Conservation (phyloP, 2,888 invertebrate species). For the Pantelozetes paolii region DNA sequence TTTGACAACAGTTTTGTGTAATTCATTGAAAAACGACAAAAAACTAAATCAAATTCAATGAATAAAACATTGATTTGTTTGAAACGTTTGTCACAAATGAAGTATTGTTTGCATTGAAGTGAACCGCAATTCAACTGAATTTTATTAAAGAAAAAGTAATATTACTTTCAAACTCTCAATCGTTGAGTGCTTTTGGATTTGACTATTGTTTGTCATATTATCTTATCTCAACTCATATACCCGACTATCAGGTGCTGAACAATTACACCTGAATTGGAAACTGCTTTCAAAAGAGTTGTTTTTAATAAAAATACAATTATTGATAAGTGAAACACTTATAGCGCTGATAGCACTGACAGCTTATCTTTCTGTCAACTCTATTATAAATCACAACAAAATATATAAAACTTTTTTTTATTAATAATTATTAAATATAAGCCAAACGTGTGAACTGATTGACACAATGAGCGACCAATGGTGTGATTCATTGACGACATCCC, state of each 20-base stretch:
- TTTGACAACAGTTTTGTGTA: neutral
- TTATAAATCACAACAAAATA: neutral
- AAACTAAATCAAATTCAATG: neutral
- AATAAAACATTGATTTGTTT: neutral
- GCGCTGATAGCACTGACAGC: neutral
- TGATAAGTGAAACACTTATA: neutral
- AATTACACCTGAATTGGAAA: neutral
- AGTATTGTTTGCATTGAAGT: no score
- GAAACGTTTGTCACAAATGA: neutral
- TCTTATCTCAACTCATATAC: neutral
- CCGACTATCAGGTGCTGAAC: neutral
- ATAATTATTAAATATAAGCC: neutral
- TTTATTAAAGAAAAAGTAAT: no score
- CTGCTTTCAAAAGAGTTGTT: neutral
- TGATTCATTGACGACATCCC: conserved; percentile 9
- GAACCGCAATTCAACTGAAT: no score
- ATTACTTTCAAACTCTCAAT: no score
- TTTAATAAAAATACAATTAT: neutral
- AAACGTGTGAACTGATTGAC: neutral
- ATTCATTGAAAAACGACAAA: neutral
- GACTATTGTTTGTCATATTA: neutral
- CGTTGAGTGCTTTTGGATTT: neutral
- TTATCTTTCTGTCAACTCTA: no score
- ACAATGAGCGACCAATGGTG: conserved; percentile 6
- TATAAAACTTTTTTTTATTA: neutral